Evolutionary conservation across 2,113 vertebrate species (phyloP), one percentile per base, ranked within the genome.

Genomic region (Panthera leo): DNA sequence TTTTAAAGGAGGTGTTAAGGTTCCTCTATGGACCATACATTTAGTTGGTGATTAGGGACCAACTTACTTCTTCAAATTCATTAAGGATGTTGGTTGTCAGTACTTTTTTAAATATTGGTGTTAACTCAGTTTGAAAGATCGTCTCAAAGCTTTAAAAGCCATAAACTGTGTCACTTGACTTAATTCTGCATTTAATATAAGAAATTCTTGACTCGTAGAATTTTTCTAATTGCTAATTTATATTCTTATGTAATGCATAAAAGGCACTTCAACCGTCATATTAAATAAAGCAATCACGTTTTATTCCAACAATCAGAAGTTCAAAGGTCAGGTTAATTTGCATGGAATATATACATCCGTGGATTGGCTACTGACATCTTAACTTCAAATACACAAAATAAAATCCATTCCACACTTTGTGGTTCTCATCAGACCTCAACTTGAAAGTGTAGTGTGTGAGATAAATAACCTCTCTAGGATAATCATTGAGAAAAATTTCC

Each of bases 201-300:
- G 58, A 94, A 70, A 92, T 85, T 36, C 18, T 97, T 83, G 45
- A 65, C 31, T 67, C 19, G 19, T 48, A n/a, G 29, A 89, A 21
- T 89, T 80, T 92, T 89, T 79, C 39, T 70, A 63, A 83, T n/a
- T 82, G 18, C 42, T 79, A 27, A 83, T 76, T 97, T 71, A 42
- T 67, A 53, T 63, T 83, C 21, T 67, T 90, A 79, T 12, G 21
- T 36, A 78, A 89, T n/a, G 21, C 29, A 42, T 58, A 84, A 87
- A 85, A 90, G 14, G 15, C 27, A 53, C 14, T 42, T 96, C 45
- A 61, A 42, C 29, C 21, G 65, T 45, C n/a, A 15, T 45, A 29
- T 45, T 18, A 71, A 84, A 76, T 65, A 58, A 42, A 76, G 3
- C 5, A 8, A 36, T 80, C 1, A 1, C 1, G 42, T 87, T 78